Percentiles rank a stretch among this genome's conserved stretches.
These are phyloP conservation scores for Connochaetes taurinus DNA, from an alignment of 2,113 vertebrate genomes.

Conservation along the genomic window DNA sequence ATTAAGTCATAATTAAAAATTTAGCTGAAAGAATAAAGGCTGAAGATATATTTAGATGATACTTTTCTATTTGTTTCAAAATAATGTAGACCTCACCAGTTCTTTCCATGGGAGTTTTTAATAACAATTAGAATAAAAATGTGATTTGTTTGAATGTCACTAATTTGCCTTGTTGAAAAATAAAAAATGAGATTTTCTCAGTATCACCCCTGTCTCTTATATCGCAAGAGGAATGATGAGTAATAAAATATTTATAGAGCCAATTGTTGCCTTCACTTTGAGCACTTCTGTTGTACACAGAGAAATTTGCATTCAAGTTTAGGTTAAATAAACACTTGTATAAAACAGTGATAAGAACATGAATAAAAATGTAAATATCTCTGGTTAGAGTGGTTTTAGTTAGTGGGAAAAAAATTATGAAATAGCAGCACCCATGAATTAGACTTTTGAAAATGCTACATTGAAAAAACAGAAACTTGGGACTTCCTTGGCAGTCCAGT, in stretches of 20 bases:
- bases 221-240: background rate
- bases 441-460: background rate
- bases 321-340: background rate
- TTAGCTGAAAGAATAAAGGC: background rate
- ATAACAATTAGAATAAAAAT: background rate
- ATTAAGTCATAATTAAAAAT: background rate
- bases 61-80: background rate
- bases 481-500: background rate
- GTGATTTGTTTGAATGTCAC: background rate
- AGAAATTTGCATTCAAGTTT: background rate
- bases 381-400: background rate
- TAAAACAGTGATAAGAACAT: background rate
- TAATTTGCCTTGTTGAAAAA: background rate
- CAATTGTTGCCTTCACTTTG: background rate
- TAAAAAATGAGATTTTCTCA: background rate
- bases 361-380: slow-evolving; percentile 27
- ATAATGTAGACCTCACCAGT: background rate
- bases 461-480: background rate
- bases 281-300: background rate
- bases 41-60: background rate
- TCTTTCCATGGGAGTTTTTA: background rate
- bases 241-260: background rate
- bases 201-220: background rate
- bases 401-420: background rate
- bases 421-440: background rate